phyloP scores from a whole-genome alignment of 2,797 vertebrate genomes.

The Chelon labrosus region DNA sequence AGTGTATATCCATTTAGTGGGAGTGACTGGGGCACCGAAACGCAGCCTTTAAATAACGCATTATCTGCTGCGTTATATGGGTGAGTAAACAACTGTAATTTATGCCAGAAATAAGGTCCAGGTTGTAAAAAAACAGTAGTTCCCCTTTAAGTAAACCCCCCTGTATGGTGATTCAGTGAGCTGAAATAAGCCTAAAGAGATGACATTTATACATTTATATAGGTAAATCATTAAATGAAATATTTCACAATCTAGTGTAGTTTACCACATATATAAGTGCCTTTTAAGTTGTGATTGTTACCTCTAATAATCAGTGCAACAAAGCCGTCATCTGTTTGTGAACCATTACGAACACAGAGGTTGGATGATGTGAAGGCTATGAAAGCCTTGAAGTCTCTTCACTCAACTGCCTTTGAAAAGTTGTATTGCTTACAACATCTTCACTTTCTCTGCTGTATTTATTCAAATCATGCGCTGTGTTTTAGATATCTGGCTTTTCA shows the following conservation, averaged over 20 bases:
- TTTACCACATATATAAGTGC: not conserved
- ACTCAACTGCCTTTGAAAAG: constrained; percentile 50
- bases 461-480: constrained; percentile 56
- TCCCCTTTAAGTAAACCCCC: no score
- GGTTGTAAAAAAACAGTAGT: no score
- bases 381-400: constrained; percentile 46
- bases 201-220: no score
- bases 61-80: no score
- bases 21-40: no score
- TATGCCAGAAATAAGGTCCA: no score
- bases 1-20: no score
- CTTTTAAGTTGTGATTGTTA: not conserved
- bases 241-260: not conserved
- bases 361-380: constrained; percentile 33
- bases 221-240: not conserved
- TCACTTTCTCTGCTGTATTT: constrained; percentile 38
- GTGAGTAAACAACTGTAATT: no score
- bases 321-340: constrained; percentile 9
- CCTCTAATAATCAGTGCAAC: constrained; percentile 3
- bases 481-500: constrained; percentile 51
- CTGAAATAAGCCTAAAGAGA: not conserved
- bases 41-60: no score
- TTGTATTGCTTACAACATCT: constrained; percentile 44
- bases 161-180: not conserved
- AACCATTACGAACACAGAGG: constrained; percentile 8